Base-by-base conservation (phyloP, 37 sponge, comb jelly and placozoan genomes). In the Petrosia ficiformis region DNA sequence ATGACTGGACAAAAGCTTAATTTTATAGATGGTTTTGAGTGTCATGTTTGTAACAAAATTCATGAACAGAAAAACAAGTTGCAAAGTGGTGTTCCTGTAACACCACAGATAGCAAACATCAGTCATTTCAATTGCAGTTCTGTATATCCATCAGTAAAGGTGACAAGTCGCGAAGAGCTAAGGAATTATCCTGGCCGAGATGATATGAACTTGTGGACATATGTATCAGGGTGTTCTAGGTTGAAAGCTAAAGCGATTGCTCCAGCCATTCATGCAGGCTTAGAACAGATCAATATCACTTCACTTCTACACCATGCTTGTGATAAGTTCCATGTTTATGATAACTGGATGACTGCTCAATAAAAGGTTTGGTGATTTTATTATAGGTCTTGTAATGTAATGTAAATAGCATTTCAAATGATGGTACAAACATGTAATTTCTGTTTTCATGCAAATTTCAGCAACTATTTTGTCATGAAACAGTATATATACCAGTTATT, bases 21-120 rank as follows among this genome's bases (percentile, higher is more conserved):
- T 6, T 64, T 80, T 16, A 80, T 89, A 31, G 84, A 82, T 26
- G 75, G 67, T 0, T 94, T 86, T 42, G 80, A 94, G 56, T 89
- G 90, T 48, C 67, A 52, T 43, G 81, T 89, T 19, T 94, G 94
- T 72, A 65, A 89, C 60, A 31, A 44, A 3, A 31, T 90, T 6
- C 66, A 65, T 73, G 72, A 83, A 31, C 40, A 73, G 30, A 35
- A 4, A 29, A 63, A 39, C 43, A 59, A 74, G 41, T 2, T 28
- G 16, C 54, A 14, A 48, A 14, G 14, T 48, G 54, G 14, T 19
- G 54, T 48, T 14, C 54, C 54, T 48, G 8, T 8, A 48, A 48
- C 54, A 14, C 54, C 14, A 19, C 54, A 8, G 54, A 48, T 14
- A 48, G 54, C 8, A 8, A 48, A 14, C 28, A 61, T 6, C 5